These are phyloP conservation scores for Corythoichthys haematopterus DNA, from an alignment of 2,113 vertebrate species.

Conservation along the genomic window DNA sequence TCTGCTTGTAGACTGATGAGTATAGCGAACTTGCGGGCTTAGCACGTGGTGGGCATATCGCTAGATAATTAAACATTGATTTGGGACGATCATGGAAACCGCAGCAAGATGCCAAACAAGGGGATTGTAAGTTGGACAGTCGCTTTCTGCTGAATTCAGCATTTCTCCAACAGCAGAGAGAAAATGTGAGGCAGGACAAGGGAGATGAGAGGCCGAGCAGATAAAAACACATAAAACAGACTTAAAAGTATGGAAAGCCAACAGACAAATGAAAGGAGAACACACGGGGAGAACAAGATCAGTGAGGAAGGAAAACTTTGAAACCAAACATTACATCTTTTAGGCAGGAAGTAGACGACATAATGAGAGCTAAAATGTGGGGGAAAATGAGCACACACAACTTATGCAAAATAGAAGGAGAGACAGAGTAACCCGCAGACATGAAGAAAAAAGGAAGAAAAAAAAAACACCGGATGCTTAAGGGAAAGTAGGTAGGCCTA, in stretches of 20 bases:
- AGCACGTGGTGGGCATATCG: conserved; percentile 1
- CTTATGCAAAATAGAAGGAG: background rate
- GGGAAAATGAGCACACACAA: background rate
- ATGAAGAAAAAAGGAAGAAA: background rate
- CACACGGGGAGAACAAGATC: background rate
- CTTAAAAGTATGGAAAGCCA: background rate
- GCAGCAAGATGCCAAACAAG: conserved; percentile 46
- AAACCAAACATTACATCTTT: background rate
- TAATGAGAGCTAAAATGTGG: background rate
- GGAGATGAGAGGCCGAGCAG: background rate
- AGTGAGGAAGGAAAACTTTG: background rate
- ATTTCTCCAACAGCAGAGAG: conserved; percentile 19
- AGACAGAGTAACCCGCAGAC: background rate
- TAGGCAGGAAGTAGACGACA: background rate
- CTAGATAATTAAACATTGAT: conserved; percentile 69
- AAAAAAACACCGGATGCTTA: background rate
- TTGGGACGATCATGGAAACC: conserved; percentile 58
- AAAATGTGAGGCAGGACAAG: conserved; percentile 1
- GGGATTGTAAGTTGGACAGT: conserved; percentile 40
- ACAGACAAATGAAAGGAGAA: background rate
- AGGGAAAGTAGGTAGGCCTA: background rate
- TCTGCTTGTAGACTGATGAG: conserved; percentile 7
- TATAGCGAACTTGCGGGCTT: background rate
- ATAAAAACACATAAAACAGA: background rate
- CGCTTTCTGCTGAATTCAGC: conserved; percentile 42